Conservation (phyloP, 2,888 invertebrate genomes). For the Phaonia tiefii region DNA sequence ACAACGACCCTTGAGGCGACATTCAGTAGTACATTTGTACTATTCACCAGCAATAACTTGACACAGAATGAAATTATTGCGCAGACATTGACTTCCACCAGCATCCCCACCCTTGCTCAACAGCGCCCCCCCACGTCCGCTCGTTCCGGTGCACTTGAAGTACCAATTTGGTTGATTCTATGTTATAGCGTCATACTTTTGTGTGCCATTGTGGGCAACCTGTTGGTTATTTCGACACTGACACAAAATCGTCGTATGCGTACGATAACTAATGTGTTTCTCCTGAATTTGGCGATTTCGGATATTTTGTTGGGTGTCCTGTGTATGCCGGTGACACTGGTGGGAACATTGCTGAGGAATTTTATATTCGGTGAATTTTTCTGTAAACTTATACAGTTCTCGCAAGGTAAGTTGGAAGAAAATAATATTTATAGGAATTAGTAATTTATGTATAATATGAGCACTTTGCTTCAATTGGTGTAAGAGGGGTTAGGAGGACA, state of each 20-base stretch:
- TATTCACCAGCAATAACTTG: constrained; percentile 12
- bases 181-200: constrained; percentile 89
- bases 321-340: constrained; percentile 89
- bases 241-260: constrained; percentile 89
- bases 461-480: too few species aligned
- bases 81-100: constrained; percentile 33
- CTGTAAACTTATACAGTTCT: constrained; percentile 87
- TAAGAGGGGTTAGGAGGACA: too few species aligned
- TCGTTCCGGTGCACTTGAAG: constrained; percentile 64
- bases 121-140: constrained; percentile 39
- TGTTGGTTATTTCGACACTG: constrained; percentile 89
- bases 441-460: too few species aligned
- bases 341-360: constrained; percentile 85
- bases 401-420: constrained; percentile 84
- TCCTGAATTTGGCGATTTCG: constrained; percentile 87
- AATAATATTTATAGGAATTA: too few species aligned
- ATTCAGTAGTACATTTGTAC: constrained; percentile 30
- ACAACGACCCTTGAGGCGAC: constrained; percentile 27
- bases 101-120: neutral
- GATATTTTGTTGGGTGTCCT: constrained; percentile 87
- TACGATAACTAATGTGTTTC: constrained; percentile 84
- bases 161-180: constrained; percentile 79
- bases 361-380: constrained; percentile 88
- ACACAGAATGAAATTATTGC: constrained; percentile 53
- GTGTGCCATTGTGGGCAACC: constrained; percentile 89